These are phyloP conservation scores for Sternarchorhynchus goeldii DNA, from an alignment of 2,797 vertebrate genomes.

Conservation along the genomic window DNA sequence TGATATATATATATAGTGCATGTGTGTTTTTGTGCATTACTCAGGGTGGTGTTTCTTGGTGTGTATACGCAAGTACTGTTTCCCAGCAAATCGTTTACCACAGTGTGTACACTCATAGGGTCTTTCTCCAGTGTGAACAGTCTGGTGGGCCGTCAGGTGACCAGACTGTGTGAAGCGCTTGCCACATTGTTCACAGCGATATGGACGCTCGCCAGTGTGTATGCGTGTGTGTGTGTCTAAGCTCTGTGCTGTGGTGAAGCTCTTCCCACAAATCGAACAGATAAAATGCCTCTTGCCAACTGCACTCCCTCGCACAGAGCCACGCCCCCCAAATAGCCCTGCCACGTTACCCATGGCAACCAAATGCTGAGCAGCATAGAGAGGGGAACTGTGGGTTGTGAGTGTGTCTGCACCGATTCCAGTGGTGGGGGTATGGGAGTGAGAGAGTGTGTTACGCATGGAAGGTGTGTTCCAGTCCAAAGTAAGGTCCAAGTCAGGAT, in stretches of 20 bases:
- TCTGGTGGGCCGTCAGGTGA: constrained; percentile 78
- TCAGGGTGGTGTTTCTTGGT: constrained; percentile 46
- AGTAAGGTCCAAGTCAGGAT: constrained; percentile 38
- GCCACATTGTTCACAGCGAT: constrained; percentile 72
- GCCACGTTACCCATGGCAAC: constrained; percentile 54
- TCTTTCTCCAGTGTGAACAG: constrained; percentile 77
- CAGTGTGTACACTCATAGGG: constrained; percentile 76
- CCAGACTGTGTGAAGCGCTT: constrained; percentile 78
- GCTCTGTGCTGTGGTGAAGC: constrained; percentile 75
- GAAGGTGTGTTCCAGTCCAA: constrained; percentile 52
- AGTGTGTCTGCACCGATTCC: constrained; percentile 35
- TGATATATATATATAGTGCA: background rate
- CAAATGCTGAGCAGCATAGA: constrained; percentile 49
- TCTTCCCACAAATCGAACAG: constrained; percentile 74
- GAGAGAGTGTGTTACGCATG: constrained; percentile 32
- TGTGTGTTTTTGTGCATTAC: constrained; percentile 22
- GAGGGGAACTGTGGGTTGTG: constrained; percentile 41
- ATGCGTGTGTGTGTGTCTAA: constrained; percentile 77
- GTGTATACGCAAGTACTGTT: constrained; percentile 49
- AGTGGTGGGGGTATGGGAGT: constrained; percentile 32
- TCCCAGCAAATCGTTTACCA: constrained; percentile 72
- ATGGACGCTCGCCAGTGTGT: constrained; percentile 77
- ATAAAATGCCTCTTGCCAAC: constrained; percentile 60
- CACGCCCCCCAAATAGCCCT: constrained; percentile 43
- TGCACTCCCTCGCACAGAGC: constrained; percentile 43